Base-by-base conservation (phyloP, 2,888 invertebrate species). In the Eucera pruinosa region DNA sequence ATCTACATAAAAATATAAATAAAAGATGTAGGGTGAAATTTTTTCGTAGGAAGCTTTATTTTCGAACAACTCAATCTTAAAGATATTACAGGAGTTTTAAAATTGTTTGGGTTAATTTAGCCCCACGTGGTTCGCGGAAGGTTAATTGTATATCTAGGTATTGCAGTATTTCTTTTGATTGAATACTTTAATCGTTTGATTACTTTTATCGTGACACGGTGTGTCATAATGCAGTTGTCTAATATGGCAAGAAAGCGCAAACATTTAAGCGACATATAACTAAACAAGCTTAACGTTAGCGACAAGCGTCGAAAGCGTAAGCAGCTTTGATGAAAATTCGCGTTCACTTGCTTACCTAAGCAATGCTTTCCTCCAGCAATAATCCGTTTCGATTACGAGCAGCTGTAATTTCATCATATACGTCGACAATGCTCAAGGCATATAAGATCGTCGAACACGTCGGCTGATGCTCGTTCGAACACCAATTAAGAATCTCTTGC, bases 351-450 rank as follows among this genome's bases (percentile, higher is more conserved):
- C 85, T 90, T 80, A 91, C 91, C 91, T 91, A 81, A 91, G 86
- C 81, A 91, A 82, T 50, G 91, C 91, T 82, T 91, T 91, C 86
- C 90, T 89, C 91, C 91, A 91, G 71, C 91, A 89, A 80, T 91
- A 89, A 84, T 91, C 91, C 73, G 91, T 91, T 85, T 91, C 91
- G 80, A 91, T 90, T 70, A 91, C 91, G 64, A 91, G 84, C 81
- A 91, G 75, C 88, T 91, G 91, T 73, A 91, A 89, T 90, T 91
- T 91, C 91, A 91, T 91, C 88, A 90, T 91, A 89, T 90, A 91
- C 70, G 86, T 77, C 48, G 87, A 86, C 80, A 85, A 82, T 62
- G 81, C 72, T 84, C 78, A 83, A 81, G 77, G 57, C 82, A 82
- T 80, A 76, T 33, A 81, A 83, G 47, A 80, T 76, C 64, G 58